Percentiles rank a stretch among this genome's conserved stretches.
These are phyloP conservation scores for Muscicapa comitata DNA, from an alignment of 2,797 vertebrate genomes.

Conservation along the genomic window DNA sequence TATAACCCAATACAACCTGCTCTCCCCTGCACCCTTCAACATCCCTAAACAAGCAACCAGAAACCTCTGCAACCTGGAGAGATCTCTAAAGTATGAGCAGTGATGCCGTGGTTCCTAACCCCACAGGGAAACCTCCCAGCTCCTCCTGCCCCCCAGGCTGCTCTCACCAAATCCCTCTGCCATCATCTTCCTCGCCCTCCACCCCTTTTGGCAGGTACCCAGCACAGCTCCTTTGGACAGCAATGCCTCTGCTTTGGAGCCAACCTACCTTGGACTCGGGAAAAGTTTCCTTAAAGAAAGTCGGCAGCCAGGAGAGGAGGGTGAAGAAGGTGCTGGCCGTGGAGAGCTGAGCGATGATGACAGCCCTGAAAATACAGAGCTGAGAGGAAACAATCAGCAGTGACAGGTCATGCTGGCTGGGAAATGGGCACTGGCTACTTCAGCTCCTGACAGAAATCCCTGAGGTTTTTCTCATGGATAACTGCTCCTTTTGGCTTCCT, in stretches of 20 bases:
- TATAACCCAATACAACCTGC: not conserved
- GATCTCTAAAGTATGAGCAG: not conserved
- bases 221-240: rapidly evolving
- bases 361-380: slow-evolving; percentile 78
- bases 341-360: slow-evolving; percentile 89
- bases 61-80: not conserved
- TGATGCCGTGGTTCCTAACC: rapidly evolving
- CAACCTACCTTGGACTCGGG: slow-evolving; percentile 88
- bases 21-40: not conserved
- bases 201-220: rapidly evolving
- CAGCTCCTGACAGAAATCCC: not conserved
- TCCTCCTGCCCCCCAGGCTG: not conserved
- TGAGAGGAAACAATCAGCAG: not conserved
- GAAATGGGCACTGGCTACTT: rapidly evolving
- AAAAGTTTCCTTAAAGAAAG: slow-evolving; percentile 93
- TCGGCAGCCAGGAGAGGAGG: slow-evolving; percentile 94
- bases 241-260: rapidly evolving
- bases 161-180: not conserved
- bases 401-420: not conserved
- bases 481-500: not conserved
- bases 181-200: not conserved
- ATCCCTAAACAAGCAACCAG: not conserved
- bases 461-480: not conserved
- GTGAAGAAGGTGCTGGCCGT: slow-evolving; percentile 92
- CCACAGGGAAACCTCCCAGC: not conserved